Percentiles rank a stretch among this genome's conserved stretches.
These are phyloP conservation scores for Nothura maculosa DNA, from an alignment of 2,797 vertebrate species.

Conservation along the genomic window DNA sequence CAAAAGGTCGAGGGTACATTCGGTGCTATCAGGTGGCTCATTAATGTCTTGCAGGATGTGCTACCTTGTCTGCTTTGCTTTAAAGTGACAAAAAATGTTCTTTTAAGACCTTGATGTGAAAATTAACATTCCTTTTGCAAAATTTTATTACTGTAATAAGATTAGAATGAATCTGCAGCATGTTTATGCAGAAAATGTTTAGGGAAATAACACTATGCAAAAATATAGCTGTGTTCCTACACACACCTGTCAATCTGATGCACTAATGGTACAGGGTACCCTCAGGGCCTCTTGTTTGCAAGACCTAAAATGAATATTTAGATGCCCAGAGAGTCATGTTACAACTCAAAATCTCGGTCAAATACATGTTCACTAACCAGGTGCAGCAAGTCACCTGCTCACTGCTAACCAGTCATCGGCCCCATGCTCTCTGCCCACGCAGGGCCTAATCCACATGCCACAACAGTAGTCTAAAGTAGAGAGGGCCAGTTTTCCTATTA, in stretches of 20 bases:
- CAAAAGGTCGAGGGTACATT: slow-evolving; percentile 64
- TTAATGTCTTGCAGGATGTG: slow-evolving; percentile 51
- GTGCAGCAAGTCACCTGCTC: not conserved
- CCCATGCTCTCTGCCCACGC: accelerated
- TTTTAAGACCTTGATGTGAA: slow-evolving; percentile 15
- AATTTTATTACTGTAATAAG: not conserved
- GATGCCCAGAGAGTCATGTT: not conserved
- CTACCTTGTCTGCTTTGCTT: slow-evolving; percentile 43
- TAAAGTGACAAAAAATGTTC: slow-evolving; percentile 21
- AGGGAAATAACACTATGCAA: not conserved
- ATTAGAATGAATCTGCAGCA: not conserved
- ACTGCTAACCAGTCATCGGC: not conserved
- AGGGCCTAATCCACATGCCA: not conserved
- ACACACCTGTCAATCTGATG: not conserved
- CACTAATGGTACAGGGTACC: not conserved
- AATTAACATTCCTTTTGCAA: not conserved
- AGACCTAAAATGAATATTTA: not conserved
- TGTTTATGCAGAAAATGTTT: accelerated
- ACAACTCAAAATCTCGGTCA: not conserved
- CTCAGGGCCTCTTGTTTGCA: not conserved
- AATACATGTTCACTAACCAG: accelerated
- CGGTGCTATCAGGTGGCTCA: slow-evolving; percentile 65
- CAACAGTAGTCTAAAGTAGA: not conserved
- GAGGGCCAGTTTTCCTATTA: not conserved
- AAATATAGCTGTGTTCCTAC: not conserved